A percentile compares a stretch with the other conserved stretches of the same genome.
Evolutionary conservation across 64 coral and sea anemone genomes (phyloP).

Genomic region (Hydrozoanthus tunicans): DNA sequence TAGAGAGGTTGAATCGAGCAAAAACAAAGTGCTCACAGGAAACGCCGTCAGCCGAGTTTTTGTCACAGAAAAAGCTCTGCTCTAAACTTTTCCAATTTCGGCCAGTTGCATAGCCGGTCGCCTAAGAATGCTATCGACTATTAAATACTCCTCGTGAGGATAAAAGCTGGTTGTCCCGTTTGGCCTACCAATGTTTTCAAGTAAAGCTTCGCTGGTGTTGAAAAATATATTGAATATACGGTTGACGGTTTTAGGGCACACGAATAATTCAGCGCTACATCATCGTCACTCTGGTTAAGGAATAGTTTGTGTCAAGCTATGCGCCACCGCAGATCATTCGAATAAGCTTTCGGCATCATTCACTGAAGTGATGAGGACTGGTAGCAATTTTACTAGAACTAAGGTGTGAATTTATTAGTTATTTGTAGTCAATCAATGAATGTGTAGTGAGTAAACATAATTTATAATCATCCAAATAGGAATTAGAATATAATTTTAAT

Average conservation of each 20-base stretch:
- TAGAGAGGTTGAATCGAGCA: no score
- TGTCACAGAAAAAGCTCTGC: neutral
- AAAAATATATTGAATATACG: slow-evolving; percentile 53
- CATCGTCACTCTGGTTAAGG: slow-evolving; percentile 44
- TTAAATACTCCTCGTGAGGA: slow-evolving; percentile 57
- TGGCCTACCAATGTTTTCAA: slow-evolving; percentile 37
- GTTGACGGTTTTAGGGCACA: slow-evolving; percentile 53
- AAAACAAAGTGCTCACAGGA: no score
- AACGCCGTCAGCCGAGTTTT: no score
- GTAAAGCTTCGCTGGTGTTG: slow-evolving; percentile 19
- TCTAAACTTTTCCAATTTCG: slow-evolving; percentile 28
- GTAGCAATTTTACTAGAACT: slow-evolving; percentile 30
- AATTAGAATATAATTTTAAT: neutral
- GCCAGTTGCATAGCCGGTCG: slow-evolving; percentile 30
- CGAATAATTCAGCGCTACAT: slow-evolving; percentile 49
- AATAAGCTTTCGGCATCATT: slow-evolving; percentile 49
- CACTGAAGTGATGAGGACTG: slow-evolving; percentile 4
- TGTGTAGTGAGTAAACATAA: no score
- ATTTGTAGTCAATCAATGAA: neutral
- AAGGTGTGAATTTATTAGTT: slow-evolving; percentile 40
- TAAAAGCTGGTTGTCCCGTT: slow-evolving; percentile 38
- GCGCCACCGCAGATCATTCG: slow-evolving; percentile 61
- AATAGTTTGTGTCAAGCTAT: slow-evolving; percentile 47
- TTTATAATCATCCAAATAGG: no score
- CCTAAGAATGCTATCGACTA: slow-evolving; percentile 43